phyloP scores from a whole-genome alignment of 2,888 invertebrate genomes.

The Chloromyia formosa region DNA sequence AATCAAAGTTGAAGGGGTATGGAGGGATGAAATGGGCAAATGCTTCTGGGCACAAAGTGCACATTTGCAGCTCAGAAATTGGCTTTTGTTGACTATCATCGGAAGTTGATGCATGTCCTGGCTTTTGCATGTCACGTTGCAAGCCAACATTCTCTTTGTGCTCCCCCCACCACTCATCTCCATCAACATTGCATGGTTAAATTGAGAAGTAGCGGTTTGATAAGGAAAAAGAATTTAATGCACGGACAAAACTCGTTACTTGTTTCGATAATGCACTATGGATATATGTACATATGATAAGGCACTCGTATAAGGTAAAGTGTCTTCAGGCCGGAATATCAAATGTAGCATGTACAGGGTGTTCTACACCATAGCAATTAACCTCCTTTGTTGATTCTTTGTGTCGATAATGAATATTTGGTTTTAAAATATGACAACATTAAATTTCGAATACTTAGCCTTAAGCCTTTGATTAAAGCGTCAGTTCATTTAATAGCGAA shows the following conservation, averaged over 20 bases:
- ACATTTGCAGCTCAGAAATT: background rate
- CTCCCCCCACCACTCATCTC: background rate
- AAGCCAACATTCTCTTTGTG: background rate
- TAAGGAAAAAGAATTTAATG: background rate
- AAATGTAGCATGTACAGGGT: no score
- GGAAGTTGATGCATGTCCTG: conserved; percentile 6
- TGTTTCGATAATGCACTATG: no score
- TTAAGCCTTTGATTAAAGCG: no score
- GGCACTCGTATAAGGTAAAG: no score
- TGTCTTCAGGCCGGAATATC: no score
- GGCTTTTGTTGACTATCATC: background rate
- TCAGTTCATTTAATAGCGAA: no score
- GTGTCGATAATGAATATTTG: no score
- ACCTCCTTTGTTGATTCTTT: no score
- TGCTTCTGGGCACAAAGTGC: conserved; percentile 4
- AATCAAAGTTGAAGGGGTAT: background rate
- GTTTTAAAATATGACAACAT: no score
- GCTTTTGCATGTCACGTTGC: background rate
- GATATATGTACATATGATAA: no score
- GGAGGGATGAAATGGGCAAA: background rate
- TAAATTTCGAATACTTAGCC: no score
- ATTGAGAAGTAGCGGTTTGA: background rate
- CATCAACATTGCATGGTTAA: background rate
- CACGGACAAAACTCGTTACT: background rate
- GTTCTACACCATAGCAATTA: no score